These are phyloP conservation scores for Tachina fera DNA, from an alignment of 2,888 invertebrate species.

Conservation along the genomic window DNA sequence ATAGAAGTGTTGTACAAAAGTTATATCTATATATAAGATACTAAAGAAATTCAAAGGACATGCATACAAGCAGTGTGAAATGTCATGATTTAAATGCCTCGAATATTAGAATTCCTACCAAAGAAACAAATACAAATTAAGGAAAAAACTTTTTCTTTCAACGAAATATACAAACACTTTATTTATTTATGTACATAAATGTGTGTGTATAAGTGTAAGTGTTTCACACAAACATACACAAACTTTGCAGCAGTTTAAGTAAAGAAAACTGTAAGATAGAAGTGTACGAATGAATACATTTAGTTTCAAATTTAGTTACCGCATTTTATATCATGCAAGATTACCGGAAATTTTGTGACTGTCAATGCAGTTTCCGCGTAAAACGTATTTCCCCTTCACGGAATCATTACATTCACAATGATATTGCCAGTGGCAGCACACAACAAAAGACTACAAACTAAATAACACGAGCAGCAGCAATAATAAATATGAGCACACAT, in stretches of 20 bases:
- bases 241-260: constrained; percentile 4
- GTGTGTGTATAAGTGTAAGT: background rate
- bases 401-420: constrained; percentile 68
- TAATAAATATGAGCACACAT: background rate
- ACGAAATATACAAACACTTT: constrained; percentile 12
- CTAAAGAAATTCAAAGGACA: constrained; percentile 31
- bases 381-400: constrained; percentile 72
- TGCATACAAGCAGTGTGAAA: constrained; percentile 48
- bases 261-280: constrained; percentile 32
- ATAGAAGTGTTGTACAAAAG: constrained; percentile 5
- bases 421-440: constrained; percentile 47
- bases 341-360: constrained; percentile 73
- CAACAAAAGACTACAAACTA: constrained; percentile 26
- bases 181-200: background rate
- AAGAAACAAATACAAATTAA: constrained; percentile 9
- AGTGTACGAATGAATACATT: background rate
- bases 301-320: constrained; percentile 67
- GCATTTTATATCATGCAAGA: constrained; percentile 72
- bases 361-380: constrained; percentile 74
- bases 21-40: background rate
- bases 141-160: constrained; percentile 22
- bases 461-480: constrained; percentile 8
- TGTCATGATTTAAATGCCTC: constrained; percentile 55
- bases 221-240: constrained; percentile 23
- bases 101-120: constrained; percentile 52